Evolutionary conservation across 2,113 vertebrate species (phyloP), one percentile per base, ranked within the genome.

Genomic region (Erythrolamprus reginae): DNA sequence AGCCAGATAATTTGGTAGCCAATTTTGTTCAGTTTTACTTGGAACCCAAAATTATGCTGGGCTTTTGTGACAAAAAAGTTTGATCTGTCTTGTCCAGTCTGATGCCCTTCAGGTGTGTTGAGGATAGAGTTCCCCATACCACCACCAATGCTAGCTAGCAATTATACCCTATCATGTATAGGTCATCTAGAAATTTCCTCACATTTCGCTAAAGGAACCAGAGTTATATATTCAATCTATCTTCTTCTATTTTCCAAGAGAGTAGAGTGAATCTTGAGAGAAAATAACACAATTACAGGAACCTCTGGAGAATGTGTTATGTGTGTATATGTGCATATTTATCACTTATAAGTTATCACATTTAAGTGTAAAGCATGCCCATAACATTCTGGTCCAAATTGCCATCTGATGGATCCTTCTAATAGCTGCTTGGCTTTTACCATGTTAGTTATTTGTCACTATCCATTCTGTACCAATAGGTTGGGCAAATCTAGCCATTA

Each of bases 231-330:
- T 52, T 89, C 28, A 90, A 91, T 94, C 91, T 88, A 82, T 90
- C 51, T 94, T 92, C 90, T 94, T 92, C 89, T 58, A 85, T 94
- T 94, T 86, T 52, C 47, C 53, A 42, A 15, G 7, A 47, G 92
- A n/a, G 90, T 91, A 92, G 89, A 0, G 0, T 82, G 92, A 92
- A 94, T 50, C 50, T 19, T 38, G n/a, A 38, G 5, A 19, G 65
- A 77, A 77, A 15, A 19, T 77, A 77, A 77, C 92, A 91, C 93
- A 92, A 70, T 84, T 42, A 88, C 94, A 52, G 24, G 93, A 90
- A 91, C 92, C 91, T 92, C 89, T 90, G 92, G 93, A 95, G 90
- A 70, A 77, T 77, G n/a, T 77, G 65, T 77, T 77, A 6, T 17
- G n/a, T 17, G n/a, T 61, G 58, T 61, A n/a, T 28, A 61, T 13